phyloP scores from a whole-genome alignment of 2,888 invertebrate species.

The Machimus rusticus region DNA sequence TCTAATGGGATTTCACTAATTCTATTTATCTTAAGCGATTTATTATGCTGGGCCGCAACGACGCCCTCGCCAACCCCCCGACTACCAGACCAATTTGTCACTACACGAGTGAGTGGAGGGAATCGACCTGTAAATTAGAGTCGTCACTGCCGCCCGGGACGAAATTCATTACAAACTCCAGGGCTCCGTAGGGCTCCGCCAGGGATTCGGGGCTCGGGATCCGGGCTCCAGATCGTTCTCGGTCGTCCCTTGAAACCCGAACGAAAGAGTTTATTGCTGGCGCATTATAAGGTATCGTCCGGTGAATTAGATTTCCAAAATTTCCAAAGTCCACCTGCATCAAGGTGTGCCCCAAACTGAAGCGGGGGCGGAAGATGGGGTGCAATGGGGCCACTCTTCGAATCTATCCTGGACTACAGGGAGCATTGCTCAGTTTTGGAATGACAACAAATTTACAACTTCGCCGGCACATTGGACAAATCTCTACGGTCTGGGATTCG shows the following conservation, averaged over 20 bases:
- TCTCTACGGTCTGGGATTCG: not conserved
- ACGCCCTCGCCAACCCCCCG: not conserved
- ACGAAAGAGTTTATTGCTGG: constrained; percentile 30
- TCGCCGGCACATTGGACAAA: not conserved
- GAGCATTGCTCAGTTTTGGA: not conserved
- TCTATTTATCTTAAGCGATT: constrained; percentile 34
- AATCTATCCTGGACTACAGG: not conserved
- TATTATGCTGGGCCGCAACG: constrained; percentile 11
- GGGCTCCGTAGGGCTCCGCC: not conserved
- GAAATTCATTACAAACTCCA: constrained; percentile 42
- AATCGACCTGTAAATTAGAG: constrained; percentile 46
- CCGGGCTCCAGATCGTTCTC: not conserved
- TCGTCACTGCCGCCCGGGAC: constrained; percentile 40
- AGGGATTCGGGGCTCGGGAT: not conserved
- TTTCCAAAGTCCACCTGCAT: not conserved
- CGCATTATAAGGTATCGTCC: constrained; percentile 20
- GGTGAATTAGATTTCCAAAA: not conserved
- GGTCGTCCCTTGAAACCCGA: not conserved
- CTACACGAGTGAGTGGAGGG: not conserved
- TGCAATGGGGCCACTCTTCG: not conserved
- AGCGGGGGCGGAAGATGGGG: not conserved
- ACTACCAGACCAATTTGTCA: constrained; percentile 16
- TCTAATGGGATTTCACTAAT: constrained; percentile 23
- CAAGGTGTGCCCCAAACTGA: not conserved
- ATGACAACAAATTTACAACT: constrained; percentile 25